A percentile compares a stretch with the other conserved stretches of the same genome.
These are phyloP conservation scores for Zaprionus africanus DNA, from an alignment of 1,140 invertebrate species.

Conservation along the genomic window DNA sequence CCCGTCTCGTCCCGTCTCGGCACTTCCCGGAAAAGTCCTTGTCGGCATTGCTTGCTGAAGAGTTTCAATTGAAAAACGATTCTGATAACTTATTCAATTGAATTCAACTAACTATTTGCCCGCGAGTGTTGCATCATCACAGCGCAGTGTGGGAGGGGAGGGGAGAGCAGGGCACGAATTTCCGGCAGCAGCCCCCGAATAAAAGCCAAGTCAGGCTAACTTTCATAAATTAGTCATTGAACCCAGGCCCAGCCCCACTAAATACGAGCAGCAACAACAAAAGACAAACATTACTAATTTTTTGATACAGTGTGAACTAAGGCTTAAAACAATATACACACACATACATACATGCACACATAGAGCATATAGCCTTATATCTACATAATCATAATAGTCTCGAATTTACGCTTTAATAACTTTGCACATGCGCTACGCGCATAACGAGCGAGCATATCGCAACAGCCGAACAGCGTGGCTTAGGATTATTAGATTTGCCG, in stretches of 20 bases:
- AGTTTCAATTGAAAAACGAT: neutral
- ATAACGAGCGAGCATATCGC: conserved; percentile 22
- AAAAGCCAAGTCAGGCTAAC: conserved; percentile 62
- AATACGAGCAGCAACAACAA: conserved; percentile 45
- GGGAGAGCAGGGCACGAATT: conserved; percentile 24
- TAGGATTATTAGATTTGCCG: too few relatives aligned
- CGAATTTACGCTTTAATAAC: conserved; percentile 77
- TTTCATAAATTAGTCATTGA: conserved; percentile 82
- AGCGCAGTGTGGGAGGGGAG: neutral
- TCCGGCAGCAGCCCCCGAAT: conserved; percentile 46
- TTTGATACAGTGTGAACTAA: conserved; percentile 75
- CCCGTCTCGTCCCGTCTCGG: conserved; percentile 17
- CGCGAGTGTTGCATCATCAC: conserved; percentile 1
- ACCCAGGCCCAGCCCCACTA: conserved; percentile 54
- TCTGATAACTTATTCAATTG: conserved; percentile 25
- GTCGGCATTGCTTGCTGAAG: conserved; percentile 28
- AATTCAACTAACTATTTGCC: conserved; percentile 33
- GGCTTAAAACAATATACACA: conserved; percentile 64
- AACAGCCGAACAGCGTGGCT: neutral
- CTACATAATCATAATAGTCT: conserved; percentile 63
- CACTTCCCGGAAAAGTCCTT: conserved; percentile 56
- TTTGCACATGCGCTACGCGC: conserved; percentile 45
- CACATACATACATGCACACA: neutral
- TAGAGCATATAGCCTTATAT: conserved; percentile 10
- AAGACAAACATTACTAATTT: conserved; percentile 62